phyloP scores from a whole-genome alignment of 30 jellyfish, hydroid and myxozoan species.

The Catostylus mosaicus region DNA sequence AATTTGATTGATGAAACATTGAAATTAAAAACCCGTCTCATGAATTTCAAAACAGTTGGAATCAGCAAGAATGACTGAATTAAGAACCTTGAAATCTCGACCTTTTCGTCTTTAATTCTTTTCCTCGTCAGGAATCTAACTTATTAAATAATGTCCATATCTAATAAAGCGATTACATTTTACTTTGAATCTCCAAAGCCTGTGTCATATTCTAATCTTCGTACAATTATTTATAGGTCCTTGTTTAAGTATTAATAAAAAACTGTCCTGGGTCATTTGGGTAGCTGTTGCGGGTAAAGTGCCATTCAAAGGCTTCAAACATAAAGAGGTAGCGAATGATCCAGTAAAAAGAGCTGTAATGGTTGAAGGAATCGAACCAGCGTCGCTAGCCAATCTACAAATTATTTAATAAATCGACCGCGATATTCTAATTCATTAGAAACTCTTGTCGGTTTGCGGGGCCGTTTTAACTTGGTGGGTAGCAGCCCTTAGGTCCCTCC shows the following conservation, averaged over 20 bases:
- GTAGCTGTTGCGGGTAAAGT: too few species aligned
- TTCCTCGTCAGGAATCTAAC: neutral
- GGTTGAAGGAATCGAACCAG: too few species aligned
- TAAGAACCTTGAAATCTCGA: neutral
- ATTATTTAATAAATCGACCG: too few species aligned
- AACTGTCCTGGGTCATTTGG: constrained; percentile 1
- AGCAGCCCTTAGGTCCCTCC: too few species aligned
- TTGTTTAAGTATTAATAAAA: neutral
- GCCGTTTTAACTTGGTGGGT: too few species aligned
- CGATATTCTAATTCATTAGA: too few species aligned
- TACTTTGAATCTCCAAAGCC: neutral
- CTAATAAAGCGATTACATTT: constrained; percentile 1
- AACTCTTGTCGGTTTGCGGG: too few species aligned
- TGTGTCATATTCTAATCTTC: neutral
- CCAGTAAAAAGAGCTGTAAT: too few species aligned
- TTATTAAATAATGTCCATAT: neutral
- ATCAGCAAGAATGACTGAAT: neutral
- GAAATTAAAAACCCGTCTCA: neutral
- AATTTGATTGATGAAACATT: too few species aligned
- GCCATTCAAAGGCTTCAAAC: too few species aligned
- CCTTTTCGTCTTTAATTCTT: neutral
- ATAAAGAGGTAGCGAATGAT: too few species aligned
- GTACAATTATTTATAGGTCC: neutral
- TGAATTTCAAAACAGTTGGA: neutral
- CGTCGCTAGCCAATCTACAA: too few species aligned